Evolutionary conservation across 2,797 vertebrate genomes (phyloP).

Genomic region (Micromesistius poutassou): DNA sequence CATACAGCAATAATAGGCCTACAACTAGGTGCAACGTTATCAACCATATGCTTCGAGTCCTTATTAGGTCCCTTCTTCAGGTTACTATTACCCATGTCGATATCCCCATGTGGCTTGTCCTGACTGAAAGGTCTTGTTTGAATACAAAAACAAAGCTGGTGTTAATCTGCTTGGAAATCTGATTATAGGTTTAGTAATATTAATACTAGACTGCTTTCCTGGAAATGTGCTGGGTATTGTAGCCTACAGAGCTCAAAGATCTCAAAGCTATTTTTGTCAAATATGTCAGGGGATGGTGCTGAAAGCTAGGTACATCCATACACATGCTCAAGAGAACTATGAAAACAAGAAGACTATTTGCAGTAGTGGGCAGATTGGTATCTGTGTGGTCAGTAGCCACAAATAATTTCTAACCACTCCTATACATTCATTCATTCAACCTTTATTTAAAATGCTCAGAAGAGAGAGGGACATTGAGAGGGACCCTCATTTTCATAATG

Average conservation of each 20-base stretch:
- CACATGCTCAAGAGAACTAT: background rate
- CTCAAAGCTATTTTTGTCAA: background rate
- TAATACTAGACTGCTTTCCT: background rate
- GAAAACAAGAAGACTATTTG: background rate
- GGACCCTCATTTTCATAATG: too few relatives aligned
- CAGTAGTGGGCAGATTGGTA: background rate
- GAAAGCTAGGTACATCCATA: background rate
- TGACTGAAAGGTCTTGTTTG: too few relatives aligned
- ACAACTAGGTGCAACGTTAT: background rate
- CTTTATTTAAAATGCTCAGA: too few relatives aligned
- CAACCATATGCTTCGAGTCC: background rate
- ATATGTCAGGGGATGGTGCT: background rate
- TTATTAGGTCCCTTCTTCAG: background rate
- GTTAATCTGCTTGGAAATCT: background rate
- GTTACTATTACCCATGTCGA: background rate
- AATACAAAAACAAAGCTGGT: too few relatives aligned
- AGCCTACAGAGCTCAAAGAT: background rate
- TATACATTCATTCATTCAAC: background rate
- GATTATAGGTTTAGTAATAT: background rate
- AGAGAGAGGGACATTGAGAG: too few relatives aligned
- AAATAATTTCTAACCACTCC: background rate
- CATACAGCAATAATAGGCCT: background rate
- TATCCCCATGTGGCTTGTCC: too few relatives aligned
- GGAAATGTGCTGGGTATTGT: background rate
- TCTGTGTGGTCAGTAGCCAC: background rate